phyloP scores from a whole-genome alignment of 2,797 vertebrate species.

The Morelia viridis region DNA sequence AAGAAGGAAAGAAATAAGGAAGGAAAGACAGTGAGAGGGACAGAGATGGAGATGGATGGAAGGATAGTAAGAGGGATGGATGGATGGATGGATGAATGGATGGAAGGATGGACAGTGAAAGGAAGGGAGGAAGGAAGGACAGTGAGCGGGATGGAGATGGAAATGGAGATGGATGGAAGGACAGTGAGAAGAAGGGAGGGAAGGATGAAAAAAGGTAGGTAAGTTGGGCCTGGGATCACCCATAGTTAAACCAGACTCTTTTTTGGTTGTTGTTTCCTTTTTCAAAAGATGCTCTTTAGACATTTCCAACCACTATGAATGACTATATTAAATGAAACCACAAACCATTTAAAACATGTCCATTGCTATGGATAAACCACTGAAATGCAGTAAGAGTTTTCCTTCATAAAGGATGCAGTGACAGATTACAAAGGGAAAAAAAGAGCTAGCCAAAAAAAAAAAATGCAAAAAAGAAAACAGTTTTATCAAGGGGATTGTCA shows the following conservation, averaged over 20 bases:
- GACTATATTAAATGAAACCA: not conserved
- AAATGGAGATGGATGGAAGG: no score
- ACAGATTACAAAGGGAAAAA: not conserved
- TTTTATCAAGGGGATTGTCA: no score
- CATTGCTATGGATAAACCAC: not conserved
- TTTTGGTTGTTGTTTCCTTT: not conserved
- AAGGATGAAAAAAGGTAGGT: not conserved
- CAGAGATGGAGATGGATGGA: no score
- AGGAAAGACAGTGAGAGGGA: no score
- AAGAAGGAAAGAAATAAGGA: no score
- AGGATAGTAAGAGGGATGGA: no score
- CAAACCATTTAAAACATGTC: not conserved
- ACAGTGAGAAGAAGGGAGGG: not conserved
- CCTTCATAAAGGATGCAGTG: not conserved
- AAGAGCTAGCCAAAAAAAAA: no score
- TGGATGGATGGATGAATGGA: no score
- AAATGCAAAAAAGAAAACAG: not conserved
- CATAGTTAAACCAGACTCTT: not conserved
- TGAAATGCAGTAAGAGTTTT: not conserved
- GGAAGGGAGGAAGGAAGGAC: no score
- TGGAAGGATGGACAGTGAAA: no score
- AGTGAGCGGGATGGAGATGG: not conserved
- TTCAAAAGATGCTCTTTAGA: not conserved
- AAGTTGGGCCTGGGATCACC: not conserved
- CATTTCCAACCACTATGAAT: not conserved